Base-by-base conservation (phyloP, 2,797 vertebrate genomes). In the Botia kubotai region DNA sequence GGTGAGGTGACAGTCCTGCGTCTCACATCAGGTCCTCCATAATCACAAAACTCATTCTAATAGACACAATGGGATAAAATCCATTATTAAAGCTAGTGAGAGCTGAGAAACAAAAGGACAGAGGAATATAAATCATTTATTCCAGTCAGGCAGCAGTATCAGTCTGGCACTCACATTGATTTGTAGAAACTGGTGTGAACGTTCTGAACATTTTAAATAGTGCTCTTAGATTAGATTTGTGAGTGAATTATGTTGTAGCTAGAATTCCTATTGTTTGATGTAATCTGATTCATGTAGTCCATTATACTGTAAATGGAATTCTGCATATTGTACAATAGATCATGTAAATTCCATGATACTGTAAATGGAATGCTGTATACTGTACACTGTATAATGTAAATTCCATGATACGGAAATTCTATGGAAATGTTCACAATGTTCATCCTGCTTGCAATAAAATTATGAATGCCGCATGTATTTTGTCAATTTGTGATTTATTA, bases 61-160 rank as follows among this genome's bases (percentile, higher is more conserved):
- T 48, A 33, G 46, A 66, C 73, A 66, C 58, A 48, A 58, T 75
- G 13, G 57, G 67, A n/a, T 63, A 39, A 76, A 79, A 75, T 69
- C 14, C 46, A 80, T 65, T 75, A 73, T 81, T 84, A 81, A 76
- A 39, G 77, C 50, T 75, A 67, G 46, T 50, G 69, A n/a, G n/a
- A n/a, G n/a, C n/a, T n/a, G n/a, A 77, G 73, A 81, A 69, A 77
- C 70, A 69, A 76, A 75, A n/a, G 62, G 77, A 8, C 14, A 77
- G 79, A 68, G 65, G 60, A 17, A 17, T 70, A n/a, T 83, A 80
- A 83, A 79, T 82, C 10, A 81, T 87, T 83, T 77, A 85, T 81
- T 79, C 26, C 58, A 46, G 66, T 43, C 75, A 53, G 71, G 69
- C 74, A 81, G 14, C 36, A 77, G 50, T 33, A 72, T 36, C 36